Evolutionary conservation across 2,113 vertebrate species (phyloP).

Genomic region (Rynchops niger): DNA sequence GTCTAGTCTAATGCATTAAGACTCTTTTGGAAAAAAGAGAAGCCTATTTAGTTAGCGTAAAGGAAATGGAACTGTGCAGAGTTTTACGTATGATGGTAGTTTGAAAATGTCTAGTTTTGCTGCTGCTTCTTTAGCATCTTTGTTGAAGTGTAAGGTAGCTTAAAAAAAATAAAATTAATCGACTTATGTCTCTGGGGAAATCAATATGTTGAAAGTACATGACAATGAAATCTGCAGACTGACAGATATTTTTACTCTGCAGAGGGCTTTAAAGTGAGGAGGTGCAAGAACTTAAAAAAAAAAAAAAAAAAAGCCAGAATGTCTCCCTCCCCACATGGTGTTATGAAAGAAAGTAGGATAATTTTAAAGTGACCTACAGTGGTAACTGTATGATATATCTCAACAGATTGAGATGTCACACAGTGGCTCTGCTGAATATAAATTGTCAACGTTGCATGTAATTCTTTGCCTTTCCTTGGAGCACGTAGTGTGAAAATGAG

Average conservation of each 20-base stretch:
- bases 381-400: constrained; percentile 23
- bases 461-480: constrained; percentile 21
- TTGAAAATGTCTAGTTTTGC: neutral
- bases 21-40: neutral
- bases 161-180: neutral
- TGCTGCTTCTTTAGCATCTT: neutral
- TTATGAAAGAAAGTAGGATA: constrained; percentile 36
- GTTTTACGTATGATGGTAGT: neutral
- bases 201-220: neutral
- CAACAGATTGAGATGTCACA: constrained; percentile 47
- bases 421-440: neutral
- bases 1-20: neutral
- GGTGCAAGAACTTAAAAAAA: constrained; percentile 6
- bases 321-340: neutral
- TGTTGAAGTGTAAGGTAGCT: neutral
- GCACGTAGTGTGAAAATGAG: neutral
- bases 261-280: neutral
- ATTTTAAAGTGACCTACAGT: constrained; percentile 53
- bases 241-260: constrained; percentile 7
- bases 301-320: neutral
- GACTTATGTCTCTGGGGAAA: neutral
- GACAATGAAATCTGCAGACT: constrained; percentile 13
- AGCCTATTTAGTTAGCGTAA: neutral
- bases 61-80: neutral
- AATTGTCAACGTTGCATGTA: neutral